These are phyloP conservation scores for Sylvilagus floridanus DNA, from an alignment of 2,797 vertebrate species.

Conservation along the genomic window DNA sequence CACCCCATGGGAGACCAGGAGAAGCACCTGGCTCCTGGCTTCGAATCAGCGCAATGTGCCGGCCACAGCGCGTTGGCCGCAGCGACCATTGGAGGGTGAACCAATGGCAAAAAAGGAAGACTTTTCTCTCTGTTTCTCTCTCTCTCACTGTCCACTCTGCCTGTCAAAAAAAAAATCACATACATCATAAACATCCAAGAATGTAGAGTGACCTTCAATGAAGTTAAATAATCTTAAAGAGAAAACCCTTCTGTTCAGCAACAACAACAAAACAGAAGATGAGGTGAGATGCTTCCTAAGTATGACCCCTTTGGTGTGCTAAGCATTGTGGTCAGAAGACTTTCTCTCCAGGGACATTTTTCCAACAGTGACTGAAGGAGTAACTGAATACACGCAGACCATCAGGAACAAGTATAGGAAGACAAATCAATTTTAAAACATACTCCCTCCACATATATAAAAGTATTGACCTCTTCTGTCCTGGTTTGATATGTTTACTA, in stretches of 20 bases:
- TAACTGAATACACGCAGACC: not conserved
- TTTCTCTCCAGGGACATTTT: not conserved
- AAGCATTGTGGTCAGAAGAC: not conserved
- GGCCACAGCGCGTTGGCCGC: too few species aligned
- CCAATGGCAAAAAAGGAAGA: too few species aligned
- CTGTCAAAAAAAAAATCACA: not conserved
- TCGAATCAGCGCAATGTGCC: too few species aligned
- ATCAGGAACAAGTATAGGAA: not conserved
- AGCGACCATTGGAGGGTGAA: too few species aligned
- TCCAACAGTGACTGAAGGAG: accelerated
- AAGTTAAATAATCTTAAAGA: not conserved
- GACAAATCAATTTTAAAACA: constrained; percentile 5
- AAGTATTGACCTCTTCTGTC: not conserved
- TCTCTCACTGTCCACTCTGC: too few species aligned
- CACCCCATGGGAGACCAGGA: too few species aligned
- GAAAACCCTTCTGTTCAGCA: not conserved
- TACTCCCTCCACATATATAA: not conserved
- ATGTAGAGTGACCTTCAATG: not conserved
- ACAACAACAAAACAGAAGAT: not conserved
- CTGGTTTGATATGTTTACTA: not conserved
- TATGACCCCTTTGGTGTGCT: too few species aligned
- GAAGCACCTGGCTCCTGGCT: too few species aligned
- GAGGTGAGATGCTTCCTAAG: not conserved
- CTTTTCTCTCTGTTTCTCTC: too few species aligned
- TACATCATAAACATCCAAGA: not conserved